These are phyloP conservation scores for Zoanthus sociatus DNA, from an alignment of 92 coral and sea anemone species.

Conservation along the genomic window DNA sequence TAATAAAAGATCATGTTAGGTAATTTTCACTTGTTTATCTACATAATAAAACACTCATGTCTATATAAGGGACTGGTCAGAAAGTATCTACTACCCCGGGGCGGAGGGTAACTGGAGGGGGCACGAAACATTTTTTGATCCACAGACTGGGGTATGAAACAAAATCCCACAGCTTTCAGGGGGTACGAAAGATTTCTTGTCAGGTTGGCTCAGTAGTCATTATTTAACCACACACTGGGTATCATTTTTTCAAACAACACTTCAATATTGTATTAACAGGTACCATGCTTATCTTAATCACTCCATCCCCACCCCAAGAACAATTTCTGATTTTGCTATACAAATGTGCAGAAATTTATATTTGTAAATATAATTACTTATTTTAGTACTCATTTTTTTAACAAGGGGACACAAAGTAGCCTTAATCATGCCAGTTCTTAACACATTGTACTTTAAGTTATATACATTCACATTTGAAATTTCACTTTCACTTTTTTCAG, in stretches of 20 bases:
- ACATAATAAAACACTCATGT: background rate
- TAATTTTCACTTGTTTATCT: background rate
- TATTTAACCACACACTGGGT: constrained; percentile 14
- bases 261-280: background rate
- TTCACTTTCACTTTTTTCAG: background rate
- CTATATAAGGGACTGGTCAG: background rate
- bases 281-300: background rate
- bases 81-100: no score
- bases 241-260: constrained; percentile 4
- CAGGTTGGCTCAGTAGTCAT: constrained; percentile 13
- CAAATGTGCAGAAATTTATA: constrained; percentile 5
- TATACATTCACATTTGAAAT: no score
- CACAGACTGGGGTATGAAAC: background rate
- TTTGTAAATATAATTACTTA: constrained; percentile 3
- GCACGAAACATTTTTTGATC: no score
- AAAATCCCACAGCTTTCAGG: background rate
- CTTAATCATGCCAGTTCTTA: no score
- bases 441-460: no score
- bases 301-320: background rate
- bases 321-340: background rate
- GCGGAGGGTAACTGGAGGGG: no score
- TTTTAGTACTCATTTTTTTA: background rate
- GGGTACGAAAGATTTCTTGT: background rate
- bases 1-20: background rate
- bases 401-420: no score